phyloP scores from a whole-genome alignment of 2,797 vertebrate genomes.

The Pseudomugil gertrudae region DNA sequence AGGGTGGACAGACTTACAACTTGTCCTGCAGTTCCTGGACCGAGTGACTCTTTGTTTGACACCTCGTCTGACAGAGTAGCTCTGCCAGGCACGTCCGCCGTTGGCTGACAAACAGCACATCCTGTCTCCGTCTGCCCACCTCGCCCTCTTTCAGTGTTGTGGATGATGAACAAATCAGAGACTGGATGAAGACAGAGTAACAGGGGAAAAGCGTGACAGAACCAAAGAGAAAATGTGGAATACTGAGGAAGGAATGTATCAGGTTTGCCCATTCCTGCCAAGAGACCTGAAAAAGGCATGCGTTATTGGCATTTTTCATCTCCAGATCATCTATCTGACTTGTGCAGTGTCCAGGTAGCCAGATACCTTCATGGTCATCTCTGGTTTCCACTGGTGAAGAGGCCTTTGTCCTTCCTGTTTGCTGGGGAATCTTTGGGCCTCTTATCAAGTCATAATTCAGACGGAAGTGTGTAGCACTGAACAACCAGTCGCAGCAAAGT shows the following conservation, averaged over 20 bases:
- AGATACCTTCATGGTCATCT: constrained; percentile 74
- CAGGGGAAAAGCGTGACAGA: constrained; percentile 34
- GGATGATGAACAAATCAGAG: constrained; percentile 63
- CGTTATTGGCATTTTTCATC: constrained; percentile 79
- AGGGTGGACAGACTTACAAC: constrained; percentile 66
- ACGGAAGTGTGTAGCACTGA: constrained; percentile 36
- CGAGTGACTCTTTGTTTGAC: constrained; percentile 80
- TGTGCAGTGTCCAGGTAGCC: constrained; percentile 64
- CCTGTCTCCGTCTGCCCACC: constrained; percentile 66
- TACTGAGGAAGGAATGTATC: constrained; percentile 62
- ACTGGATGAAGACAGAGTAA: constrained; percentile 47
- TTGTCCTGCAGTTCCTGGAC: constrained; percentile 74
- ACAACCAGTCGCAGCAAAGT: constrained; percentile 40
- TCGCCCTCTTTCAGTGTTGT: constrained; percentile 37
- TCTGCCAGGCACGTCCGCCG: constrained; percentile 66
- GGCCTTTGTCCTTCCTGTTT: constrained; percentile 67
- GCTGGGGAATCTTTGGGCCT: constrained; percentile 39
- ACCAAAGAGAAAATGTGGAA: constrained; percentile 31
- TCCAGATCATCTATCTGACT: constrained; percentile 57
- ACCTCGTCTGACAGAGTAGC: constrained; percentile 77
- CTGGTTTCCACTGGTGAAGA: constrained; percentile 72
- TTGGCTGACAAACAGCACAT: constrained; percentile 73
- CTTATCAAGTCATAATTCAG: constrained; percentile 45
- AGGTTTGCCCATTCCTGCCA: constrained; percentile 71
- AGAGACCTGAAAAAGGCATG: constrained; percentile 62